Base-by-base conservation (phyloP, 2,797 vertebrate genomes). In the Enteromius afrohamiltoni region DNA sequence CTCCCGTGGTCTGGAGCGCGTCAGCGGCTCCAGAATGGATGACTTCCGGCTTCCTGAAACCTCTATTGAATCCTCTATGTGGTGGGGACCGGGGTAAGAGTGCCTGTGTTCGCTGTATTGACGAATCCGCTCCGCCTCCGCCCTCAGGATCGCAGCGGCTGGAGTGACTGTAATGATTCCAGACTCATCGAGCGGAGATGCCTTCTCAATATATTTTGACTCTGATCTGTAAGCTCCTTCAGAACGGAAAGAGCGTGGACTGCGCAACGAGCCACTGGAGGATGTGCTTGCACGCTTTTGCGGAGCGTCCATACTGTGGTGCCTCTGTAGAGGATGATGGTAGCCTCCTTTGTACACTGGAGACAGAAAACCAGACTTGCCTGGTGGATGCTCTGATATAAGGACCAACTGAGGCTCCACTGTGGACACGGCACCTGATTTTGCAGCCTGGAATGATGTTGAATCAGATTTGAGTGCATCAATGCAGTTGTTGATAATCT, bases 401-500 rank as follows among this genome's bases (percentile, higher is more conserved):
- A 98, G 95, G 82, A 97, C 95, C 87, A 97, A 92, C 92, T 96
- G 97, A 2, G 98, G 97, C 91, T 99, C 97, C 0, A 95, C 95
- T 0, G 95, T 94, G 1, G 96, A 95, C 77, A 94, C 96, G 0
- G 96, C 94, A 34, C 96, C 97, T 0, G 95, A 91, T 87, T 95
- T 96, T 85, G 95, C 95, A 1, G 94, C 95, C 87, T 97, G 97
- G 90, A 98, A 99, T 85, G 98, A 96, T 7, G 96, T 96, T 65
- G 98, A 96, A 93, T 99, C 98, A 0, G 98, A 97, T 91, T 98
- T 99, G 89, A 99, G 97, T n/a, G 97, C 98, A 53, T 99, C 98
- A 13, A 99, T 99, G 86, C 98, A 99, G 92, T 98, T 99, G 94
- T 99, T 99, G 91, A 99, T 99, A 88, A 99, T 99, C 95, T 99